These are phyloP conservation scores for Tragelaphus buxtoni DNA, from an alignment of 2,113 vertebrate genomes.

Conservation along the genomic window DNA sequence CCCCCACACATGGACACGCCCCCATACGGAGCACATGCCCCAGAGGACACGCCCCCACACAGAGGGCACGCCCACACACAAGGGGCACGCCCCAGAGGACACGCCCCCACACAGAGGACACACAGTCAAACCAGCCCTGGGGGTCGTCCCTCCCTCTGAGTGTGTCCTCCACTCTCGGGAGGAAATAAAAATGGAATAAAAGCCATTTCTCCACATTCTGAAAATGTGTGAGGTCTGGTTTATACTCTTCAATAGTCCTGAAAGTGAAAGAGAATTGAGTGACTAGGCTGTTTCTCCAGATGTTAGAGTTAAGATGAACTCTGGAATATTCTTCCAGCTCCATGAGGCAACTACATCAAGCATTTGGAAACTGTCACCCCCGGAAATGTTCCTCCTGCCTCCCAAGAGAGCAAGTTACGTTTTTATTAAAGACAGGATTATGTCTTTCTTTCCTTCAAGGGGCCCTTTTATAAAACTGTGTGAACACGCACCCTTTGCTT, in stretches of 20 bases:
- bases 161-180: too few relatives aligned
- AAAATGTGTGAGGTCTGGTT: not conserved
- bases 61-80: too few relatives aligned
- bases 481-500: not conserved
- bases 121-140: fast-evolving
- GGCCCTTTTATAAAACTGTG: not conserved
- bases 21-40: too few relatives aligned
- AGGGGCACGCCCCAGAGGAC: too few relatives aligned
- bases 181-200: not conserved
- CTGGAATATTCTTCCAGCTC: not conserved
- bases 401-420: not conserved
- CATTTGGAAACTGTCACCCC: not conserved
- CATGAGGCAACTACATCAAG: not conserved
- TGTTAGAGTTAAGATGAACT: not conserved
- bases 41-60: too few relatives aligned
- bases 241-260: not conserved
- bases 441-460: not conserved
- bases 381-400: not conserved
- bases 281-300: not conserved
- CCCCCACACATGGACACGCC: too few relatives aligned
- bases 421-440: not conserved
- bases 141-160: fast-evolving
- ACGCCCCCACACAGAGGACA: too few relatives aligned
- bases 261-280: not conserved
- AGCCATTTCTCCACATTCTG: too few relatives aligned